Conservation (phyloP, 1,140 invertebrate species). For the Hesperophylax magnus region DNA sequence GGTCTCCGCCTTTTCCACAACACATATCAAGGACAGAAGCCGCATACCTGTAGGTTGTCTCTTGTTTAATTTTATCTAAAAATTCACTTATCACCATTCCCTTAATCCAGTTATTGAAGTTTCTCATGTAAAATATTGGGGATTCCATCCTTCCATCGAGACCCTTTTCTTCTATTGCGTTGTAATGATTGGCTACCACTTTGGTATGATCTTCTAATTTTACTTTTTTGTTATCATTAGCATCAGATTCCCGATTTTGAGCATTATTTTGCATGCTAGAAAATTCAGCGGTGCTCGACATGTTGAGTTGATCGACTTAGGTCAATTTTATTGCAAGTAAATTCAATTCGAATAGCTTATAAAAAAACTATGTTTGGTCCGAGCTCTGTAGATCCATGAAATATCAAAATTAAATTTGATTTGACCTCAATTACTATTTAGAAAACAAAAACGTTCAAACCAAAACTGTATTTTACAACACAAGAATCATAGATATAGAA, state of each 20-base stretch:
- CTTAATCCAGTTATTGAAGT: conserved; percentile 99
- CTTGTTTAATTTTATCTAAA: conserved; percentile 60
- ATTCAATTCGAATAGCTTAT: no score
- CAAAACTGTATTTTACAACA: no score
- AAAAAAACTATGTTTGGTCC: no score
- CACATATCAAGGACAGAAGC: conserved; percentile 82
- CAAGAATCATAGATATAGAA: no score
- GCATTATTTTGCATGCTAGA: neutral
- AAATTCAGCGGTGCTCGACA: conserved; percentile 17
- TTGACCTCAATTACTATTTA: no score
- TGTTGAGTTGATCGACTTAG: neutral
- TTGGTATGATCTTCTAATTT: conserved; percentile 65
- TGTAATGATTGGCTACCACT: conserved; percentile 89
- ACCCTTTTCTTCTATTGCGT: conserved; percentile 86
- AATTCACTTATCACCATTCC: conserved; percentile 86
- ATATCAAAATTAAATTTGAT: no score
- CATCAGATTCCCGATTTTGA: neutral
- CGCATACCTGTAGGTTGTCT: conserved; percentile 72
- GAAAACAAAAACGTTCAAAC: no score
- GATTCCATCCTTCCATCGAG: conserved; percentile 85
- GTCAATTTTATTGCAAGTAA: no score
- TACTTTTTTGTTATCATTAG: neutral
- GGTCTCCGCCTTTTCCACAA: conserved; percentile 97
- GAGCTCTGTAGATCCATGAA: no score
- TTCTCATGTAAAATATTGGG: conserved; percentile 92